Evolutionary conservation across 2,113 vertebrate species (phyloP).

Genomic region (Stegastes partitus): DNA sequence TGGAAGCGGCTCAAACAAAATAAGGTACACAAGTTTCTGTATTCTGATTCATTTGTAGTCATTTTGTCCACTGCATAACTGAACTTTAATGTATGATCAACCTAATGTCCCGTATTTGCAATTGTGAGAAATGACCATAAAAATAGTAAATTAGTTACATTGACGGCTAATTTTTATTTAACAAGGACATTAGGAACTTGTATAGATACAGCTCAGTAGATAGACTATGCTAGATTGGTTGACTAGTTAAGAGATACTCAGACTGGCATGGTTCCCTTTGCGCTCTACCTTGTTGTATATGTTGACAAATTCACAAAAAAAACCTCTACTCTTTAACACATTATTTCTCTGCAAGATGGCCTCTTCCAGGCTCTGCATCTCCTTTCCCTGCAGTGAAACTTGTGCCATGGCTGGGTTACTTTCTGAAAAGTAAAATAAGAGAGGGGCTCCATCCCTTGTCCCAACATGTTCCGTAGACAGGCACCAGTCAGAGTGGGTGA

Average conservation of each 20-base stretch:
- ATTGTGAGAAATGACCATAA: too few relatives aligned
- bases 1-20: background rate
- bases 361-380: background rate
- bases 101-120: too few relatives aligned
- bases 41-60: too few relatives aligned
- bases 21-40: background rate
- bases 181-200: too few relatives aligned
- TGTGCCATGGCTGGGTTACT: slow-evolving; percentile 87
- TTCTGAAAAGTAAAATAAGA: background rate
- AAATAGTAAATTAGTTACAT: too few relatives aligned
- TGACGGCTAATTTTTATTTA: too few relatives aligned
- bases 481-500: slow-evolving; percentile 28
- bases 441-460: slow-evolving; percentile 7
- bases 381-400: slow-evolving; percentile 81
- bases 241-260: background rate
- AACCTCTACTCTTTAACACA: too few relatives aligned
- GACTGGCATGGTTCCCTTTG: background rate
- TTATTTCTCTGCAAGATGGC: background rate
- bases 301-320: background rate
- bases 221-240: too few relatives aligned
- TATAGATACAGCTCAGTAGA: background rate
- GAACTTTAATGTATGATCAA: too few relatives aligned
- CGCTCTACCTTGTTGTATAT: background rate
- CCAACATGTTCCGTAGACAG: slow-evolving; percentile 12
- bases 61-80: too few relatives aligned